Conservation (phyloP, 2,797 vertebrate genomes). For the Malurus splendens region DNA sequence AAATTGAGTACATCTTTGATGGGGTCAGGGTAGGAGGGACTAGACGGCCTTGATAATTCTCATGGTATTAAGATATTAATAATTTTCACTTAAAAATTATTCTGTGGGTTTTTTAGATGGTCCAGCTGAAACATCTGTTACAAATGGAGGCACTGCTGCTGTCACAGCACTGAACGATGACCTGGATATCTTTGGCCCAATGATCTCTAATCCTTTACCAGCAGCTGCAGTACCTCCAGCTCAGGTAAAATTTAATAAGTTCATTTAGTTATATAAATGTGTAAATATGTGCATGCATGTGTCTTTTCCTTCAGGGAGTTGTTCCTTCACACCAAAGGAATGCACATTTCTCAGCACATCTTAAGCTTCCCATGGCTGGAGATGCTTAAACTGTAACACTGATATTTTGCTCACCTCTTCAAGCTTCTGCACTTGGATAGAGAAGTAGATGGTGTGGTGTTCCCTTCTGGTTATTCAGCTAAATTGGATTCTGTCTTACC, state of each 20-base stretch:
- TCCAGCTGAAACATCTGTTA: slow-evolving; percentile 74
- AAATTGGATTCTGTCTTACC: neutral
- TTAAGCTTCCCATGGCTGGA: neutral
- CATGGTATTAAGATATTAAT: neutral
- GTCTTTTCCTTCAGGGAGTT: neutral
- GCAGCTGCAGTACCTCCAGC: slow-evolving; percentile 67
- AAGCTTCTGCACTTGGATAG: neutral
- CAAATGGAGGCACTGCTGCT: slow-evolving; percentile 72
- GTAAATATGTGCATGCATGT: fast-evolving
- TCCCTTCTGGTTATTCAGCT: neutral
- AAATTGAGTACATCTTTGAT: neutral
- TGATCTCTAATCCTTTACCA: slow-evolving; percentile 95
- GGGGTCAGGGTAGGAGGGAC: neutral
- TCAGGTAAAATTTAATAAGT: slow-evolving; percentile 63
- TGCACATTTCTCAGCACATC: neutral
- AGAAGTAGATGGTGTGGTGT: neutral
- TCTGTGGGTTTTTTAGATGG: slow-evolving; percentile 67
- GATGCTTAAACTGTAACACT: neutral
- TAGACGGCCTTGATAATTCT: neutral
- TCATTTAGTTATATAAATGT: neutral
- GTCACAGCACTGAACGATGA: slow-evolving; percentile 79
- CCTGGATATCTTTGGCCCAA: slow-evolving; percentile 94
- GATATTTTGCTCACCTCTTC: neutral
- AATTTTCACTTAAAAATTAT: neutral
- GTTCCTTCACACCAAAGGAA: neutral